Conservation (phyloP, 2,113 vertebrate genomes). For the Chaetodon auriga region DNA sequence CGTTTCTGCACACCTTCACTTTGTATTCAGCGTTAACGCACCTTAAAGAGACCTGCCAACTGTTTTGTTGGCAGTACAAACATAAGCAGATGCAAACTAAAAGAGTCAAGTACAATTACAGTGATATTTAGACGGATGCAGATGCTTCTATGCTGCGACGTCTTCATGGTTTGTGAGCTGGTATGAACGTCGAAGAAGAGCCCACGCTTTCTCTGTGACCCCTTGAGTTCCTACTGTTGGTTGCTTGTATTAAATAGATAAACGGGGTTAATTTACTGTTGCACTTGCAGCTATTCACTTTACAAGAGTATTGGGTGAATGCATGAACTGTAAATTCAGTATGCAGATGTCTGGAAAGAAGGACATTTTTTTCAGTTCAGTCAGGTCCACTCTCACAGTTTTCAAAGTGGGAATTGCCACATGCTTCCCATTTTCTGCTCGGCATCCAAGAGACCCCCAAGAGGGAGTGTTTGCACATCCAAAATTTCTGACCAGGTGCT, state of each 20-base stretch:
- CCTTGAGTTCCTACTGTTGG: neutral
- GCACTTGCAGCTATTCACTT: slow-evolving; percentile 1
- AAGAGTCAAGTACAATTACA: neutral
- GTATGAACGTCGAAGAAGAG: neutral
- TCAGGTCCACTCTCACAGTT: slow-evolving; percentile 21
- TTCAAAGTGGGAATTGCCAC: slow-evolving; percentile 46
- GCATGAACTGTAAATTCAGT: slow-evolving; percentile 26
- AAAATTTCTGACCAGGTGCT: slow-evolving; percentile 75
- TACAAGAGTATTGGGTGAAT: slow-evolving; percentile 6
- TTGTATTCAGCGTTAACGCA: neutral
- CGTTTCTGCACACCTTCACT: neutral
- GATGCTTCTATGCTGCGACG: neutral
- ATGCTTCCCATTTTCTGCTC: slow-evolving; percentile 70
- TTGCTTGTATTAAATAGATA: neutral
- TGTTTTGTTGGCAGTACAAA: neutral
- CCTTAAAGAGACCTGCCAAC: neutral
- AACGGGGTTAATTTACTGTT: neutral
- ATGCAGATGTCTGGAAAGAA: slow-evolving; percentile 64
- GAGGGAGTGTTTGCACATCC: slow-evolving; percentile 52
- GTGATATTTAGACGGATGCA: neutral
- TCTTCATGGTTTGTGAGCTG: neutral
- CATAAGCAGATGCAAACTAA: neutral
- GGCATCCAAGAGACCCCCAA: slow-evolving; percentile 52
- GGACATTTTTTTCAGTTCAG: neutral
- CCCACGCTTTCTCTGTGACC: neutral